Evolutionary conservation across 2,797 vertebrate species (phyloP).

Genomic region (Macropodus opercularis): DNA sequence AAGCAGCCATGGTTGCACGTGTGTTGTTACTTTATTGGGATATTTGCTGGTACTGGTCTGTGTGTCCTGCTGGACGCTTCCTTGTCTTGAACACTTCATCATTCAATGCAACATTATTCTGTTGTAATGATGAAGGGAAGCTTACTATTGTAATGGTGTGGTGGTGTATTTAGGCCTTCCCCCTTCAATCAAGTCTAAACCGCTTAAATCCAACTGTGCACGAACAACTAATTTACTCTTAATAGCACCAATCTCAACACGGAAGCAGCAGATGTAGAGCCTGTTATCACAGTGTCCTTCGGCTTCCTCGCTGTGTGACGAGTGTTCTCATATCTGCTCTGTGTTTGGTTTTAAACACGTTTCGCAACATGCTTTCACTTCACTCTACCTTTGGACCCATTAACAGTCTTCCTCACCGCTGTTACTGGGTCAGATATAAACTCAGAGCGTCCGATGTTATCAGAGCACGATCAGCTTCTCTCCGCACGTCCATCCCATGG

Average conservation of each 20-base stretch:
- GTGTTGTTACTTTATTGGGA: background rate
- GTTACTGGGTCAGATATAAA: conserved; percentile 55
- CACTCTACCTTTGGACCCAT: conserved; percentile 69
- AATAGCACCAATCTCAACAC: conserved; percentile 2
- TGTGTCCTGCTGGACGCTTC: too few relatives aligned
- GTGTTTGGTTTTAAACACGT: conserved; percentile 13
- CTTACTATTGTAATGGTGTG: too few relatives aligned
- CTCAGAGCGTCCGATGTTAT: conserved; percentile 21
- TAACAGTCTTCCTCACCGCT: conserved; percentile 50
- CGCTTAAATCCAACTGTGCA: too few relatives aligned
- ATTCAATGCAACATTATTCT: too few relatives aligned
- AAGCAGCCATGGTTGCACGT: too few relatives aligned
- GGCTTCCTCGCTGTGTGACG: background rate
- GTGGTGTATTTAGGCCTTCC: too few relatives aligned
- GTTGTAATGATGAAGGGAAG: too few relatives aligned
- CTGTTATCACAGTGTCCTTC: conserved; percentile 5
- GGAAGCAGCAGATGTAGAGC: background rate
- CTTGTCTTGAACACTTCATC: too few relatives aligned
- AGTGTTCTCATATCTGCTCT: conserved; percentile 17
- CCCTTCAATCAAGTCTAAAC: too few relatives aligned
- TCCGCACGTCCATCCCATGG: background rate
- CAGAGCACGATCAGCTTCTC: conserved; percentile 1
- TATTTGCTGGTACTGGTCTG: background rate
- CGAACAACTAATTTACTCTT: background rate
- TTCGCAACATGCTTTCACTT: conserved; percentile 56